A percentile compares a stretch with the other conserved stretches of the same genome.
Evolutionary conservation across 37 sponge, comb jelly and placozoan species (phyloP).

Genomic region (Aplysina aerophoba): DNA sequence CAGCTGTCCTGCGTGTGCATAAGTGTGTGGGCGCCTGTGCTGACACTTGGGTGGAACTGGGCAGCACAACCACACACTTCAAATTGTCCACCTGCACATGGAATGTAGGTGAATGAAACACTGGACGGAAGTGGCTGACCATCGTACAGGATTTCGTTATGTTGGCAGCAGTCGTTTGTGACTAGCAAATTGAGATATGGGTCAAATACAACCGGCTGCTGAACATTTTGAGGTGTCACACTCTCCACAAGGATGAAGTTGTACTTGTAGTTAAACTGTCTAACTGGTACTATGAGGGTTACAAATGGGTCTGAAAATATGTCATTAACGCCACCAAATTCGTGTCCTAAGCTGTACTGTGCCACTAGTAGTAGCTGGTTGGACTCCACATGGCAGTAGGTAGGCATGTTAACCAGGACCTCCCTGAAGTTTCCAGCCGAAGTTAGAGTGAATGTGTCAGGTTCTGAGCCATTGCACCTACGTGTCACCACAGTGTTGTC

Average conservation of each 20-base stretch:
- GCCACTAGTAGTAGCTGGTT: background rate
- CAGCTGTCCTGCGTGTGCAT: too few relatives aligned
- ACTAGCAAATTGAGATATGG: background rate
- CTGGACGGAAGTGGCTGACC: too few relatives aligned
- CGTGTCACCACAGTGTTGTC: background rate
- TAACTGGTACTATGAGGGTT: background rate
- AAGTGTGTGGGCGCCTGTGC: too few relatives aligned
- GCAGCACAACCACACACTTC: too few relatives aligned
- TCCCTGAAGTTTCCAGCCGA: background rate
- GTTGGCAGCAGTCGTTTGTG: background rate
- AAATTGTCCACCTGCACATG: too few relatives aligned
- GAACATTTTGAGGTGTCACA: background rate
- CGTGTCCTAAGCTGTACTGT: background rate
- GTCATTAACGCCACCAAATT: background rate
- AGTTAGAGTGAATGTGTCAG: too few relatives aligned
- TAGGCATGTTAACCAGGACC: background rate
- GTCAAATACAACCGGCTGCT: background rate
- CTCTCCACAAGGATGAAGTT: background rate
- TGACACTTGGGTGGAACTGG: too few relatives aligned
- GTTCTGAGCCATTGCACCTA: background rate
- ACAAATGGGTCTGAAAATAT: background rate
- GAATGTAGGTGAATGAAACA: too few relatives aligned
- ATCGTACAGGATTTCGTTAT: background rate
- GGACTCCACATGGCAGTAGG: background rate
- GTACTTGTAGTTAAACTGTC: slow-evolving; percentile 4